Evolutionary conservation across 2,113 vertebrate genomes (phyloP).

Genomic region (Sphyrna mokarran): DNA sequence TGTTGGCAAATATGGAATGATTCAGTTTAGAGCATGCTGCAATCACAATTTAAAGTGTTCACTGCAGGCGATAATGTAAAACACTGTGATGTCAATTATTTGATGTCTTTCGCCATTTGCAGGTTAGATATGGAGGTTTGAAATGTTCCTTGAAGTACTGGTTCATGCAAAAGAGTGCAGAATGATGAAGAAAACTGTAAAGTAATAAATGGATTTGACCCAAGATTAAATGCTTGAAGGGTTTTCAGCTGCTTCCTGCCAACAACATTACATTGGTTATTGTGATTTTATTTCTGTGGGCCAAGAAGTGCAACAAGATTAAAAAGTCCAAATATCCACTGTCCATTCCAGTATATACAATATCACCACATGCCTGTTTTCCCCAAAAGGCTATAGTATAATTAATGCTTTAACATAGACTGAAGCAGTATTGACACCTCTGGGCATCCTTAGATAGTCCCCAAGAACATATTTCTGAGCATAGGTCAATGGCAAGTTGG

Average conservation of each 20-base stretch:
- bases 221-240: constrained; percentile 31
- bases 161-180: neutral
- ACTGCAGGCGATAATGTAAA: too few species aligned
- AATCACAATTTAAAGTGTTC: neutral
- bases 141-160: constrained; percentile 2
- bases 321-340: constrained; percentile 32
- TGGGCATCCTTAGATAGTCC: constrained; percentile 52
- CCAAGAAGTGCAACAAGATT: constrained; percentile 31
- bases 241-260: constrained; percentile 32
- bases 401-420: constrained; percentile 60
- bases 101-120: neutral
- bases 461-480: constrained; percentile 53
- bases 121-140: neutral
- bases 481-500: constrained; percentile 62
- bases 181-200: neutral
- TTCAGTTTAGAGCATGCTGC: neutral
- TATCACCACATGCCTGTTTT: constrained; percentile 49
- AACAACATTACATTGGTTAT: constrained; percentile 6
- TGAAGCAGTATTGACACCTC: constrained; percentile 56
- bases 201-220: constrained; percentile 4
- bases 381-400: constrained; percentile 58
- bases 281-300: constrained; percentile 35
- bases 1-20: neutral
- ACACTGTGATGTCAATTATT: neutral
- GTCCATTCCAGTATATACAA: constrained; percentile 27